Evolutionary conservation across 2,888 invertebrate species (phyloP), one percentile per base, ranked within the genome.

Genomic region (Agriopis marginaria): DNA sequence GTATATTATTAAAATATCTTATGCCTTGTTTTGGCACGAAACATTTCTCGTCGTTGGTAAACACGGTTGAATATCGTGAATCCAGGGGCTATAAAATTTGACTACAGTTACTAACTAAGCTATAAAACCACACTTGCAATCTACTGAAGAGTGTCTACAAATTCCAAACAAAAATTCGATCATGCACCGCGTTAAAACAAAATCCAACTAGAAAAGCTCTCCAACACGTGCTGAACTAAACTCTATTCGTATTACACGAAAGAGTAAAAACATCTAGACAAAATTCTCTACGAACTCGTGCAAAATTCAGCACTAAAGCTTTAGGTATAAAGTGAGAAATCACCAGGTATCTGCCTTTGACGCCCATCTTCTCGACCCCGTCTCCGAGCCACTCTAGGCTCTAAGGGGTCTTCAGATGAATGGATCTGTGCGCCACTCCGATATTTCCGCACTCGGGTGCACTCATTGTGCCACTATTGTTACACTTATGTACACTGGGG

Each of bases 291-390:
- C 23, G 40, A 62, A 59, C 42, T 58, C 58, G 66, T 58, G 58
- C 58, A 45, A 58, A 62, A 63, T 23, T 51, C 39, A 56, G 49
- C 53, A 66, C 55, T 68, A 65, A 50, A 7, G 17, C 40, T 7
- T 44, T 44, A 14, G 9, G n/a, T 53, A 71, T 71, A 73, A 69
- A 75, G 65, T 64, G 4, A 50, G 9, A 82, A 89, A 82, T 90
- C 87, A 91, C 91, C 91, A 91, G 74, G 68, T 85, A 90, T 87
- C 88, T 86, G 77, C 90, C 84, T 75, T 90, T 90, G 77, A 90
- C 91, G 65, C 91, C 91, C 91, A 91, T 91, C 77, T 68, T 80
- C 72, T 73, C 72, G 58, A 74, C 70, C 70, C 53, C 45, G 58
- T 45, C 42, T 56, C 64, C 39, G 47, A 32, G 49, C n/a, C 32